Base-by-base conservation (phyloP, 1,140 invertebrate species). In the Drosophila auraria region DNA sequence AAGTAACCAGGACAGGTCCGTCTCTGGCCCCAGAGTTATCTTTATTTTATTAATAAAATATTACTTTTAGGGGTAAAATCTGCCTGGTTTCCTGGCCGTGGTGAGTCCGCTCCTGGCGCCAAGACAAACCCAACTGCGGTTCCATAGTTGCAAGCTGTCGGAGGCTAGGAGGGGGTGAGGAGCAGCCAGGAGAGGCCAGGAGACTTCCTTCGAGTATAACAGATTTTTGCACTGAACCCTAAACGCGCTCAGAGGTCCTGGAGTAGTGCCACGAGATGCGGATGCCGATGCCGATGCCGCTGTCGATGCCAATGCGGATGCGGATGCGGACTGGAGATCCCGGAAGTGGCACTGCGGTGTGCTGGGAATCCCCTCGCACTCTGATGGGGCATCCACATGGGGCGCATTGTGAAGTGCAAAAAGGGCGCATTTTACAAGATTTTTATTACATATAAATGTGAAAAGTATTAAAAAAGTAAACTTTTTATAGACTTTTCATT, bases 381-480 rank as follows among this genome's bases (percentile, higher is more conserved):
- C 68, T 40, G 49, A 54, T 54, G 49, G 33, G 49, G 33, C 40
- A 74, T 73, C 60, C 59, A 80, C 77, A 79, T 80, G 59, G 76
- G 75, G 50, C 76, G 77, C 80, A 83, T 80, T 87, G 80, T 87
- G 69, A 82, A 84, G 81, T 84, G 86, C 78, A 87, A 91, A 90
- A 89, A 91, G 87, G 86, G 86, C 82, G 86, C 87, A 90, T 91
- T 90, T 90, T 91, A 90, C 87, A 90, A 90, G 86, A 90, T 90
- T 90, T 90, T 90, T 90, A 91, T 91, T 90, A 86, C 79, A 82
- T 89, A 90, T 89, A 84, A 86, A 89, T 89, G 86, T 56, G 78
- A 80, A 90, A 89, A 90, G 86, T 89, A 89, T 89, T 89, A 89
- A 90, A 89, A 89, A 89, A 89, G 86, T 89, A 80, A 90, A 89